A percentile compares a stretch with the other conserved stretches of the same genome.
phyloP scores from a whole-genome alignment of 2,113 vertebrate genomes.

The Otus sunia region DNA sequence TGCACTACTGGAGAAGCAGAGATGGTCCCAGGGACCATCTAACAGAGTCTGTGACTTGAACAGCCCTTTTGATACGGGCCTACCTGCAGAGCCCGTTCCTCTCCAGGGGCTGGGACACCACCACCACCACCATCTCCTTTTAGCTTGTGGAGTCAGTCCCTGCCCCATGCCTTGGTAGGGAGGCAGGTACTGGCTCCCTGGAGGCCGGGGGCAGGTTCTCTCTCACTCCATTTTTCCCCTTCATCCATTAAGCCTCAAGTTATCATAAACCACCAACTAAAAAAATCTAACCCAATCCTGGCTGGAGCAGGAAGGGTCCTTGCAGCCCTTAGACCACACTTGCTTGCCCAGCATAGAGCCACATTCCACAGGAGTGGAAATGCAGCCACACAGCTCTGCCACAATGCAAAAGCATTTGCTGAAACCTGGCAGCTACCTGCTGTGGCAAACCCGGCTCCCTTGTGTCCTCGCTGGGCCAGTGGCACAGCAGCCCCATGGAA shows the following conservation, averaged over 20 bases:
- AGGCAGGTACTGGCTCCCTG: not conserved
- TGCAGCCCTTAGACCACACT: not conserved
- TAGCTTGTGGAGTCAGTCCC: not conserved
- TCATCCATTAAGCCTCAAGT: not conserved
- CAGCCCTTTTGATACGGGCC: not conserved
- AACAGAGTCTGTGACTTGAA: not conserved
- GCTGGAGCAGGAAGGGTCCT: not conserved
- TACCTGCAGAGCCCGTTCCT: not conserved
- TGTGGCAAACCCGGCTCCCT: not conserved
- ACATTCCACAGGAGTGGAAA: not conserved
- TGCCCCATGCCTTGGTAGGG: not conserved
- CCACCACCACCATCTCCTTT: not conserved
- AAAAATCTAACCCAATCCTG: not conserved
- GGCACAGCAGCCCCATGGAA: rapidly evolving
- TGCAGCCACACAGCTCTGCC: not conserved
- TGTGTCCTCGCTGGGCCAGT: rapidly evolving
- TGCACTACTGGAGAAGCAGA: not conserved
- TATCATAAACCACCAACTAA: not conserved
- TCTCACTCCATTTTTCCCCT: not conserved
- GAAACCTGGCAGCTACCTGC: not conserved
- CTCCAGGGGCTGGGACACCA: not conserved
- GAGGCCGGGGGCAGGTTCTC: not conserved
- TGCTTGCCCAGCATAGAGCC: not conserved
- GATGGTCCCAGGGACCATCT: not conserved
- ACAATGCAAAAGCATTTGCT: not conserved